Evolutionary conservation across 2,797 vertebrate species (phyloP).

Genomic region (Crenuchus spilurus): DNA sequence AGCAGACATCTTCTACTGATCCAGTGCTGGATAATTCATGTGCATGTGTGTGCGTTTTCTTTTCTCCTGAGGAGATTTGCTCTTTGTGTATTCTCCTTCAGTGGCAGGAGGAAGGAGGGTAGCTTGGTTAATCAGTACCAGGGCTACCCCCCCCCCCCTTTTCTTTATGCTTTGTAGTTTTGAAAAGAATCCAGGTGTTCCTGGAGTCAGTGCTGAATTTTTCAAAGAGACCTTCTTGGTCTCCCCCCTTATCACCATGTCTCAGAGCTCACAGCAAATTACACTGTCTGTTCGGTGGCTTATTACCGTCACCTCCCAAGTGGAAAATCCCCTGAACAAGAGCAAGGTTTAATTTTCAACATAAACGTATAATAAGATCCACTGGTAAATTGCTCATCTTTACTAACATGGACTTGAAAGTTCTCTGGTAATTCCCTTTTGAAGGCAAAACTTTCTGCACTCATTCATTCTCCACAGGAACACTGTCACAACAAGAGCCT

Average conservation of each 20-base stretch:
- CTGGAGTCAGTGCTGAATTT: constrained; percentile 20
- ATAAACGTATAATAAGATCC: constrained; percentile 16
- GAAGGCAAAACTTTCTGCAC: neutral
- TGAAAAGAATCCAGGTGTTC: constrained; percentile 57
- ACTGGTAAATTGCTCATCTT: neutral
- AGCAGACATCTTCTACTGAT: constrained; percentile 32
- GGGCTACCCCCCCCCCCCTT: constrained; percentile 29
- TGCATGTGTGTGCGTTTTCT: constrained; percentile 9
- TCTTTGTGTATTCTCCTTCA: constrained; percentile 34
- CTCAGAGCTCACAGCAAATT: constrained; percentile 45
- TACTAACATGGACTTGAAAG: constrained; percentile 1
- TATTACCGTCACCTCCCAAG: constrained; percentile 19
- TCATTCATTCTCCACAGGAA: neutral
- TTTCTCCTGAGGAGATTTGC: constrained; percentile 19
- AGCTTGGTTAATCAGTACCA: constrained; percentile 53
- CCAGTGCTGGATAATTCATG: constrained; percentile 26
- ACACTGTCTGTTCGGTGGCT: constrained; percentile 20
- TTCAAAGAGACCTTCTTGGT: constrained; percentile 48
- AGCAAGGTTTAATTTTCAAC: constrained; percentile 20
- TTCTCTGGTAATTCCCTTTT: constrained; percentile 5
- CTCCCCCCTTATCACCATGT: constrained; percentile 27
- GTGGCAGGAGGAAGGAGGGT: constrained; percentile 28
- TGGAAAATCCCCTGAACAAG: constrained; percentile 28
- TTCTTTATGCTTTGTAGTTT: constrained; percentile 49
- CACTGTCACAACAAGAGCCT: neutral